Percentiles rank a stretch among this genome's conserved stretches.
Evolutionary conservation across 2,888 invertebrate species (phyloP).

Genomic region (Campaea margaritaria): DNA sequence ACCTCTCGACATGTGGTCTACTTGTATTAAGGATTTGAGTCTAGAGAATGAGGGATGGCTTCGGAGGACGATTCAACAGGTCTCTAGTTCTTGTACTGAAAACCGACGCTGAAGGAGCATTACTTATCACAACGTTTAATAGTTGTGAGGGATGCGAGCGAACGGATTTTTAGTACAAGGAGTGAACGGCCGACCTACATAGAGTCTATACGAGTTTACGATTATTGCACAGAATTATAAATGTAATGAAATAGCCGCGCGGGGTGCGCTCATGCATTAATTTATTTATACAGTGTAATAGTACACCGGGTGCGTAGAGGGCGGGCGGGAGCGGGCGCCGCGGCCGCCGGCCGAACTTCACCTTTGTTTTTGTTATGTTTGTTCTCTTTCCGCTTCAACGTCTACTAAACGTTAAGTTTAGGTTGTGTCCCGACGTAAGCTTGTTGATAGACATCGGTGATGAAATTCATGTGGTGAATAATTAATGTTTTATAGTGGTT

Average conservation of each 20-base stretch:
- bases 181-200: conserved; percentile 46
- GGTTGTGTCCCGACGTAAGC: conserved; percentile 65
- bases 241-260: conserved; percentile 49
- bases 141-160: neutral
- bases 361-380: conserved; percentile 81
- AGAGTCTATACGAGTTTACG: conserved; percentile 40
- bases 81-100: conserved; percentile 54
- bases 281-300: conserved; percentile 57
- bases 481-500: conserved; percentile 57
- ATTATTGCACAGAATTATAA: conserved; percentile 50
- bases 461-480: conserved; percentile 65
- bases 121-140: neutral
- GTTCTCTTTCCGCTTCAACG: conserved; percentile 80
- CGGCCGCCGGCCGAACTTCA: conserved; percentile 68
- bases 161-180: conserved; percentile 45
- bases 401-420: conserved; percentile 64
- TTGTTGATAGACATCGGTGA: conserved; percentile 66
- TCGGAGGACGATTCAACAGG: conserved; percentile 32
- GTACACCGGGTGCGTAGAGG: conserved; percentile 35
- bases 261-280: conserved; percentile 53
- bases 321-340: conserved; percentile 45
- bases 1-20: conserved; percentile 43
- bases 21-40: conserved; percentile 55
- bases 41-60: conserved; percentile 50
- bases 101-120: conserved; percentile 22